Conservation (phyloP, 2,113 vertebrate species). For the Sinocyclocheilus anophthalmus region DNA sequence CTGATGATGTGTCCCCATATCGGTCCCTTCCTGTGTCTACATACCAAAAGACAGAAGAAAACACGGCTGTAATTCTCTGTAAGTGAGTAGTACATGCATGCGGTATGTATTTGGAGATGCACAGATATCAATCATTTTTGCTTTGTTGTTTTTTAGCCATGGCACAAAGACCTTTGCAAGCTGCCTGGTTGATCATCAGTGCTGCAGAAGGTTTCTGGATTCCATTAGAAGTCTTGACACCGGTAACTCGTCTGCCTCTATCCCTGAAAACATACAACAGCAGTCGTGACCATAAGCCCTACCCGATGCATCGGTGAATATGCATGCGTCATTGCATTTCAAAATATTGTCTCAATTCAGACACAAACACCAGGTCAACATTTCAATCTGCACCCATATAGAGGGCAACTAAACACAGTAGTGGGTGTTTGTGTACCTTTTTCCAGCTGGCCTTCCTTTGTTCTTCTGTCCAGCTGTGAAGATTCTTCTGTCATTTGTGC, state of each 20-base stretch:
- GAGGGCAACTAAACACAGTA: not conserved
- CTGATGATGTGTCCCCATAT: constrained; percentile 87
- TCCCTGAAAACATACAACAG: constrained; percentile 45
- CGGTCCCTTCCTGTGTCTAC: constrained; percentile 81
- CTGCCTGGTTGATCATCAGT: constrained; percentile 52
- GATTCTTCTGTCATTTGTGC: constrained; percentile 72
- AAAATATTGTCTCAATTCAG: not conserved
- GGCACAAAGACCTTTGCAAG: constrained; percentile 38
- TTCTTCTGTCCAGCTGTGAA: constrained; percentile 74
- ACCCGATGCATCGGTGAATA: not conserved
- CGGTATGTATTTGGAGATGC: not conserved
- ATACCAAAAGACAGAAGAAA: not conserved
- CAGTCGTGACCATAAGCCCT: not conserved
- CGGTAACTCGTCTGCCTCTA: constrained; percentile 22
- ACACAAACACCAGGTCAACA: not conserved
- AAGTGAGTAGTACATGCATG: not conserved
- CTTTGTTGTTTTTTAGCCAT: not conserved
- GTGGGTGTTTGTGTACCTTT: constrained; percentile 71
- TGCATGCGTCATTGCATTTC: not conserved
- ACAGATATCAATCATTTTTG: not conserved
- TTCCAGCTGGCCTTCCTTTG: constrained; percentile 71
- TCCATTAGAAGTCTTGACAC: constrained; percentile 44
- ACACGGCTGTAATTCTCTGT: not conserved
- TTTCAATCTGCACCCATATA: not conserved
- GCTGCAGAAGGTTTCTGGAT: constrained; percentile 47